Evolutionary conservation across 2,797 vertebrate genomes (phyloP), one percentile per base, ranked within the genome.

Genomic region (Enteromius paludinosus): DNA sequence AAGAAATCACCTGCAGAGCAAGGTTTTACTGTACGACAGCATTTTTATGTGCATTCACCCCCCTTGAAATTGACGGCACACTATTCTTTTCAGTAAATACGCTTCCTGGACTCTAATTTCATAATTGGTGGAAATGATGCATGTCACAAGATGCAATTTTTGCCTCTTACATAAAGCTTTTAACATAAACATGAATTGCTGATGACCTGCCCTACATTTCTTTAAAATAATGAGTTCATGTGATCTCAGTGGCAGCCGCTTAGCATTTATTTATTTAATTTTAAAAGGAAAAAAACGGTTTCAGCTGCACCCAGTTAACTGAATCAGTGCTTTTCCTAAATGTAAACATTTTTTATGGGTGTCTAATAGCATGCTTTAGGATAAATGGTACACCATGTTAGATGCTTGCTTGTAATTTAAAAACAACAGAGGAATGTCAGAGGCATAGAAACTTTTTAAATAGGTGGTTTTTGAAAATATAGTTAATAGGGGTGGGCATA

Each of bases 111-210:
- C 76, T 41, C 38, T 86, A 75, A 78, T 74, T 80, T 82, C 59
- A 71, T 86, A 87, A 89, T 84, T 69, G 72, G 83, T 70, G 78
- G 81, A 85, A 87, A 84, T 79, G 76, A 84, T 79, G 78, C 85
- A 52, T 79, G 79, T 90, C 91, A 89, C 89, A 90, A 94, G 92
- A 91, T 88, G 88, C 86, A 76, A 49, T 54, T 77, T 86, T 25
- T 25, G 23, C 28, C 54, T 28, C 68, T 23, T 65, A 35, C 41
- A 73, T 49, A 11, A 85, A 17, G 15, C 68, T 28, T 66, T 87
- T 14, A 82, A 78, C 69, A 72, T 84, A 79, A 86, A 81, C 70
- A 56, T 82, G 70, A 85, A 83, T 78, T 76, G 5, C 4, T 35
- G 15, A 38, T 86, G 49, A 82, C 81, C 81, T 30, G 61, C 64